Base-by-base conservation (phyloP, 2,797 vertebrate genomes). In the Enteromius argenteus region DNA sequence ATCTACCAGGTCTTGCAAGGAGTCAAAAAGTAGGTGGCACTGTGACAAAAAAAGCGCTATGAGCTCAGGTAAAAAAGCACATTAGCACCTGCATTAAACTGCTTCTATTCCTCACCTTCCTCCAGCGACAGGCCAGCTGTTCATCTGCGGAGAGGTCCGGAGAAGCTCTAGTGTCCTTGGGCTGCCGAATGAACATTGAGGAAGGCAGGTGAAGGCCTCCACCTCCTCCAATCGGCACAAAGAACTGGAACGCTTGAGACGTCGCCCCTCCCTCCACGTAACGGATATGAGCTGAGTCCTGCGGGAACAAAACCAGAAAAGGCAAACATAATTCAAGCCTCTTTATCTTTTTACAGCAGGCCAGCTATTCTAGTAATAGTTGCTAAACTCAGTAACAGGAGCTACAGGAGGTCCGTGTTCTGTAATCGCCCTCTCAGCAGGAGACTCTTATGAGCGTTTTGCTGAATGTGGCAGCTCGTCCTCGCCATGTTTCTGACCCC, bases 21-120 rank as follows among this genome's bases (percentile, higher is more conserved):
- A 97, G 91, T 99, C 97, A 0, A 99, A 99, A 88, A 97, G 96
- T 93, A 97, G 95, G 92, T 98, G 97, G 91, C 98, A 99, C 98
- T 99, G 93, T 39, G 81, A 32, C 46, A 5, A 23, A 11, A 64
- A 8, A 58, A 1, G 8, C 9, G 27, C 44, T 19, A 62, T 56
- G 13, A 64, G 23, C 7, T 32, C 4, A 5, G 4, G 46, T 37
- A 10, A 83, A 77, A 30, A 42, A 21, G 17, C 30, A 56, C 37
- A 30, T 32, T 39, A 49, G 27, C 30, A 42, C 72, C 32, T 35
- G 13, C 0, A 3, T 37, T 67, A 73, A 32, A 14, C 49, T 14
- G 39, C n/a, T 53, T 80, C 46, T 30, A 13, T 66, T 44, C 53
- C 19, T 60, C 91, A 98, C 97, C 96, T 97, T 98, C 88, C 94